Evolutionary conservation across 2,797 vertebrate species (phyloP).

Genomic region (Falco berigora): DNA sequence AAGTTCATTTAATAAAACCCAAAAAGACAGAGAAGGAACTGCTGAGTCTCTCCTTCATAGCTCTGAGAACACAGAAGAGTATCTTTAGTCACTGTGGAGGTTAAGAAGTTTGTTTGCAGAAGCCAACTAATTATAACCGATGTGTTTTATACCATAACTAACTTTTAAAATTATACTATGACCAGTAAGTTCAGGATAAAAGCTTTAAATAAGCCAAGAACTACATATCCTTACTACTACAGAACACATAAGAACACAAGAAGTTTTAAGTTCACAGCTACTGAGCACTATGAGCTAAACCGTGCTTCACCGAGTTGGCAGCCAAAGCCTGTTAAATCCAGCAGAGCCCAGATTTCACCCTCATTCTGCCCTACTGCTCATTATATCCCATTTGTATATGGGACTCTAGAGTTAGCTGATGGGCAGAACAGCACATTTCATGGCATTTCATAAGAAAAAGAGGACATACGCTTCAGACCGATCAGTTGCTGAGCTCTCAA

Average conservation of each 20-base stretch:
- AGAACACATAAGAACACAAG: not conserved
- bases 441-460: not conserved
- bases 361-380: not conserved
- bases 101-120: not conserved
- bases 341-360: not conserved
- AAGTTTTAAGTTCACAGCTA: not conserved
- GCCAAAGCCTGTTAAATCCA: not conserved
- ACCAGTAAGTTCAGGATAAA: not conserved
- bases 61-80: not conserved
- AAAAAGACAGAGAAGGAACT: not conserved
- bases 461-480: not conserved
- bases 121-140: not conserved
- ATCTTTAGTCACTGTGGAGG: not conserved
- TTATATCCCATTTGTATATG: not conserved
- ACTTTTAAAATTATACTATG: not conserved
- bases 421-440: not conserved
- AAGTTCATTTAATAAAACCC: not conserved
- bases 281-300: not conserved
- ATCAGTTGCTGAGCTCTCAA: not conserved
- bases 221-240: not conserved
- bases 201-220: not conserved
- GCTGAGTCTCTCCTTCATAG: not conserved
- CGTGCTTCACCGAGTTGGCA: not conserved
- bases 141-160: not conserved
- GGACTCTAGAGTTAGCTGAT: not conserved